Base-by-base conservation (phyloP, 2,113 vertebrate species). In the Paracanthobrama guichenoti region DNA sequence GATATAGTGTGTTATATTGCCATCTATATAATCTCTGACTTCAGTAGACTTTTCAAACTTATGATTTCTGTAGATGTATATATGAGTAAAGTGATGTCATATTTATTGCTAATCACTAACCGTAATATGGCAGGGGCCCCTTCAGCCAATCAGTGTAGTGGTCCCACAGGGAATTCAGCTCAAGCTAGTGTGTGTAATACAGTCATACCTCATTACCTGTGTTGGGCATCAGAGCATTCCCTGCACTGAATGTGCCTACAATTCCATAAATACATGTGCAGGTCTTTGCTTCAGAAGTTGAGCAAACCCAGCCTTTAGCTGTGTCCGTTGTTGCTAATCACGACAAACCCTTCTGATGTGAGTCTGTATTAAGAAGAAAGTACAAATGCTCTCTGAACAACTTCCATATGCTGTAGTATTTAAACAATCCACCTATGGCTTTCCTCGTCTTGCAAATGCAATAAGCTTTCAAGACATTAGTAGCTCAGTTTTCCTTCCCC, bases 361-460 rank as follows among this genome's bases (percentile, higher is more conserved):
- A 12, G 87, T 86, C 83, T 85, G 86, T 88, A 92, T 91, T 89
- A 91, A 86, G 16, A 44, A 79, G 79, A 80, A 42, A 73, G 76
- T 81, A 59, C 73, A 79, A 86, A 67, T 35, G 31, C 20, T 59
- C 85, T 69, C 75, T 78, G 86, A 93, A 94, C 88, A 74, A 89
- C 88, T 94, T 79, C 91, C 92, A 93, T 88, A 91, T 93, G 94
- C 86, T 75, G 88, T 72, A 91, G 90, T 87, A 59, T 50, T 89
- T 57, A 87, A 88, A 88, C 89, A 88, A 91, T 86, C 83, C 87
- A 92, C 88, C 88, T 91, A 89, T 91, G 92, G 91, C 90, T 90
- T 88, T 87, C 71, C 89, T 86, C 66, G 20, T 7, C 82, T 90
- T 28, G 89, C 91, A 91, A 92, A 92, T 92, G 88, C 91, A 90